A percentile compares a stretch with the other conserved stretches of the same genome.
phyloP scores from a whole-genome alignment of 2,113 vertebrate species.

The Phalacrocorax carbo region DNA sequence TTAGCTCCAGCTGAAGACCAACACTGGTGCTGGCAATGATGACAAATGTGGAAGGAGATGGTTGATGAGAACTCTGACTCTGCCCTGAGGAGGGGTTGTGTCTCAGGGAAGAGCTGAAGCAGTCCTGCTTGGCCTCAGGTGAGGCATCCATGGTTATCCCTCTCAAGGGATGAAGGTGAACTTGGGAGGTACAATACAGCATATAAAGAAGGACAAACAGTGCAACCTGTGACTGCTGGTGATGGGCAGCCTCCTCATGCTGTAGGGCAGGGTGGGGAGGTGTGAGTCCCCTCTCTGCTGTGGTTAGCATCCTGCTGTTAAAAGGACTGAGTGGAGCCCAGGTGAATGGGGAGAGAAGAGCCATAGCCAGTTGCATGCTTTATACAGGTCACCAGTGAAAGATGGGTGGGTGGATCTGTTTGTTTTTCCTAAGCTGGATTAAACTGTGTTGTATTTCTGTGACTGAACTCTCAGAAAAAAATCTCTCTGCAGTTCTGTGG shows the following conservation, averaged over 20 bases:
- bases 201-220: background rate
- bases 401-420: slow-evolving; percentile 18
- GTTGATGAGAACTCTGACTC: background rate
- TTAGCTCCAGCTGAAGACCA: background rate
- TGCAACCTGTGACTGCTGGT: background rate
- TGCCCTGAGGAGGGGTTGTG: background rate
- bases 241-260: background rate
- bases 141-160: background rate
- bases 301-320: background rate
- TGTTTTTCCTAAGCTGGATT: slow-evolving; percentile 32
- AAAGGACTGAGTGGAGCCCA: background rate
- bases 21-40: background rate
- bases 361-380: background rate
- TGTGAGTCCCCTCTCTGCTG: background rate
- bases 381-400: background rate
- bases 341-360: background rate
- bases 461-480: background rate
- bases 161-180: background rate
- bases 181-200: background rate
- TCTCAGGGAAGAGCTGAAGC: background rate
- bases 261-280: background rate
- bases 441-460: background rate
- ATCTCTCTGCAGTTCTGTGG: background rate
- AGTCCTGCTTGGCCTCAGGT: background rate
- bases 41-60: background rate